A percentile compares a stretch with the other conserved stretches of the same genome.
phyloP scores from a whole-genome alignment of 2,888 invertebrate genomes.

The Drosophila hamatofila region DNA sequence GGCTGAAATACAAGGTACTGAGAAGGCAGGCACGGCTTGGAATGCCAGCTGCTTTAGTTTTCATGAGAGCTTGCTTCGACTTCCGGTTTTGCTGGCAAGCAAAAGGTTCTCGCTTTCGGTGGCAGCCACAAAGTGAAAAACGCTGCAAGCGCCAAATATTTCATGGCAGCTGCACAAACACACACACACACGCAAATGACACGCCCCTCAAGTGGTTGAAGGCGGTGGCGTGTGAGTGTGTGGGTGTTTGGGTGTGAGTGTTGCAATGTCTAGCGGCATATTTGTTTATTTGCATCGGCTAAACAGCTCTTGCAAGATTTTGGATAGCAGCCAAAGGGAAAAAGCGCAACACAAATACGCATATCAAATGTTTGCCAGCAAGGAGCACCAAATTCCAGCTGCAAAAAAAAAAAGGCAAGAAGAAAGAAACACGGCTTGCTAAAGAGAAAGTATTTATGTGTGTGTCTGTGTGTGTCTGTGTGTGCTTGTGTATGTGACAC shows the following conservation, averaged over 20 bases:
- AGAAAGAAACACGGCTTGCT: conserved; percentile 24
- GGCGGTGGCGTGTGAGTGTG: not conserved
- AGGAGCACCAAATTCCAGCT: conserved; percentile 16
- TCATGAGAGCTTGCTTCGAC: conserved; percentile 45
- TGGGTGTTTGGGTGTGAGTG: not conserved
- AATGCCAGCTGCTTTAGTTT: conserved; percentile 58
- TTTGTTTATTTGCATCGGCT: conserved; percentile 75
- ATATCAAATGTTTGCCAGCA: conserved; percentile 72
- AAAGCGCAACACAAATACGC: conserved; percentile 80
- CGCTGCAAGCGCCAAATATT: conserved; percentile 77
- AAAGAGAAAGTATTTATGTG: conserved; percentile 18
- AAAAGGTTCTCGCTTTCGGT: conserved; percentile 37
- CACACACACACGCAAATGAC: not conserved
- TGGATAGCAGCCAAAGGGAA: conserved; percentile 65
- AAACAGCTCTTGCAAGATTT: conserved; percentile 62
- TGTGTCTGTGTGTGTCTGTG: not conserved
- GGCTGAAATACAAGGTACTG: not conserved
- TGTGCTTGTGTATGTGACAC: conserved; percentile 31
- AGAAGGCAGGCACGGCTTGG: not conserved
- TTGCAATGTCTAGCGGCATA: conserved; percentile 37
- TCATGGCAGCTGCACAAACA: conserved; percentile 59
- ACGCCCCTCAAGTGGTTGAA: conserved; percentile 1
- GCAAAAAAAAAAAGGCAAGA: conserved; percentile 12
- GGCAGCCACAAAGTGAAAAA: conserved; percentile 67
- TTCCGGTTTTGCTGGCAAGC: conserved; percentile 50